Conservation (phyloP, 2,888 invertebrate species). For the Monopis laevigella region DNA sequence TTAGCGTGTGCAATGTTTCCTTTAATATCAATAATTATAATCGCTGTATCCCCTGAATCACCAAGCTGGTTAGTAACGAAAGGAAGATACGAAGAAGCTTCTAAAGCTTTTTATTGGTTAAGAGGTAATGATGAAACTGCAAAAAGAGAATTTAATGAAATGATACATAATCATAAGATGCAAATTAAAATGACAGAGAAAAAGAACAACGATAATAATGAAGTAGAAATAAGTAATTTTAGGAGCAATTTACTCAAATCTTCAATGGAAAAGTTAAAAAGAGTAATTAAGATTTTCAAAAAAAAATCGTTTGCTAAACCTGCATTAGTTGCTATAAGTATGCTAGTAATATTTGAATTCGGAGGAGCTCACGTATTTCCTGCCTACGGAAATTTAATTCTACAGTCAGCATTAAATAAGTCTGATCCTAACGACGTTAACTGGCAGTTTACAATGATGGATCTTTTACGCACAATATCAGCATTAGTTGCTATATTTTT, state of each 20-base stretch:
- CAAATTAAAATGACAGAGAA: constrained; percentile 31
- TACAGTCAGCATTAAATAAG: constrained; percentile 47
- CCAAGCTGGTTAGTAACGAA: constrained; percentile 73
- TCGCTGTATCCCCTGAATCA: constrained; percentile 68
- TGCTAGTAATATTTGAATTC: constrained; percentile 56
- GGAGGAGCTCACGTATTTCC: constrained; percentile 59
- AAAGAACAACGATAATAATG: background rate
- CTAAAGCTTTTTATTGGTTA: constrained; percentile 67
- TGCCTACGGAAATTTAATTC: constrained; percentile 52
- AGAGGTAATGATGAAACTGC: constrained; percentile 60
- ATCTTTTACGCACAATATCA: constrained; percentile 69
- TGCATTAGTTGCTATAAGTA: constrained; percentile 52
- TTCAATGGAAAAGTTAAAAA: background rate
- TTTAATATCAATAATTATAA: constrained; percentile 51
- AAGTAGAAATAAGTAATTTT: constrained; percentile 15
- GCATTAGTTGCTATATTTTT: constrained; percentile 65
- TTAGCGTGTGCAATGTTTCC: constrained; percentile 61
- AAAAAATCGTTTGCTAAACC: constrained; percentile 58
- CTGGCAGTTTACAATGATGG: constrained; percentile 72
- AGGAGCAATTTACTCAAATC: background rate
- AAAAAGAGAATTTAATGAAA: constrained; percentile 46
- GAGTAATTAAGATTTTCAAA: constrained; percentile 41
- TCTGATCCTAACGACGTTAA: constrained; percentile 39
- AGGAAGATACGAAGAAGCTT: constrained; percentile 64
- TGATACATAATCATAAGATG: constrained; percentile 47